Evolutionary conservation across 1,140 invertebrate genomes (phyloP), one percentile per base, ranked within the genome.

Genomic region (Zaprionus kolodkinae): DNA sequence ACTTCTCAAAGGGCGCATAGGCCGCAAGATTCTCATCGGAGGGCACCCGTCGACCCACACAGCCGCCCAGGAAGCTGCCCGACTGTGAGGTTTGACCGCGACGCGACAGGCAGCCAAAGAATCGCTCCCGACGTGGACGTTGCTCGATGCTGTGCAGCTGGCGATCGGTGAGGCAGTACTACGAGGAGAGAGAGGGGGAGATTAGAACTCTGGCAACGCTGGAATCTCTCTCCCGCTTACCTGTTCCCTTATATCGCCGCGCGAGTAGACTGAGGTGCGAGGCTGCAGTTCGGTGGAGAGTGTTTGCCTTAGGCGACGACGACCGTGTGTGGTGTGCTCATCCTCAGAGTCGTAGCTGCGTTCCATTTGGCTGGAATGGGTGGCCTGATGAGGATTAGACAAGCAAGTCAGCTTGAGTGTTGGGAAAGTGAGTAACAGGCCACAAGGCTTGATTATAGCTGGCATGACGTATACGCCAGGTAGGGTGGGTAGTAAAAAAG

Each of bases 141-240:
- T 98, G 94, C 91, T 98, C 97, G 76, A 98, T 95, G 66, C 96
- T 96, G 91, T 97, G 96, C 91, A 98, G 93, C 92, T 97, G 97
- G 86, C 97, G 95, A 92, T 96, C 96, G 84, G 96, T 98, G 93
- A 98, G 97, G 93, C 97, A 98, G 93, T 98, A 98, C 92, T 98
- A 43, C 6, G 3, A 6, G 13, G 6, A 52, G 15, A 17, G 12
- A n/a, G 0, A 30, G 1, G 33, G 6, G n/a, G 12, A 10, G 6
- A n/a, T 15, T 30, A 30, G 57, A 35, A 35, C 1, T 35, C 4
- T 1, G 27, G 27, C 3, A 9, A 35, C 33, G 17, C 27, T 35
- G 11, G 1, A n/a, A 21, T 21, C 33, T 10, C 33, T 35, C 7
- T 50, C 25, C 1, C 4, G 3, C 10, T 72, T 45, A 92, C 92